Base-by-base conservation (phyloP, 30 jellyfish, hydroid and myxozoan species). In the Rhopilema esculentum region DNA sequence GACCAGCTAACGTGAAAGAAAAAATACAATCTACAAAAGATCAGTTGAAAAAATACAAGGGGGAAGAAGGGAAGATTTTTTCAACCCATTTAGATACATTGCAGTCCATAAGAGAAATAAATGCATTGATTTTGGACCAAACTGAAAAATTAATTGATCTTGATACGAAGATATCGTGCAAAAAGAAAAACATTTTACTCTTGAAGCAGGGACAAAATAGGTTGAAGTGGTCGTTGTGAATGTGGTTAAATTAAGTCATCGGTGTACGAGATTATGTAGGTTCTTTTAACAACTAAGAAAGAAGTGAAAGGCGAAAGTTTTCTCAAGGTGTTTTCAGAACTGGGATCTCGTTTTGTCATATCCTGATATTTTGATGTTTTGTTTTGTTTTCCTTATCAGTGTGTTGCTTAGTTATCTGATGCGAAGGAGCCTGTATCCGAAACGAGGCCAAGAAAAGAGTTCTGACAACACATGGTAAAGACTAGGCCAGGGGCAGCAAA, bases 191-290 rank as follows among this genome's bases (percentile, higher is more conserved):
- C 23, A 57, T 70, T 32, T 27, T 78, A 20, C 27, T 71, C 21
- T 86, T 70, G 62, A 84, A 65, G 24, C 92, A 72, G 22, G 87
- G 92, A 76, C 81, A 49, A n/a, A 84, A 8, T 30, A 71, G 51
- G 49, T 24, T 84, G 33, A 76, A 84, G 53, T 40, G 57, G 57
- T 40, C 57, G 12, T 40, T 2, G 57, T 40, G 57, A 6, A 2
- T 40, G 57, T 40, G 57, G 57, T 2, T 40, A 40, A 40, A 40
- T n/a, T n/a, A n/a, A n/a, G n/a, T n/a, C n/a, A n/a, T n/a, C n/a
- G n/a, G n/a, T n/a, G n/a, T n/a, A n/a, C n/a, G n/a, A n/a, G n/a
- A n/a, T n/a, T n/a, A n/a, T n/a, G n/a, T n/a, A n/a, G n/a, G n/a
- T n/a, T n/a, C n/a, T n/a, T n/a, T n/a, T n/a, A n/a, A n/a, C n/a